Conservation (phyloP, 2,113 vertebrate genomes). For the Orthonyx spaldingii region DNA sequence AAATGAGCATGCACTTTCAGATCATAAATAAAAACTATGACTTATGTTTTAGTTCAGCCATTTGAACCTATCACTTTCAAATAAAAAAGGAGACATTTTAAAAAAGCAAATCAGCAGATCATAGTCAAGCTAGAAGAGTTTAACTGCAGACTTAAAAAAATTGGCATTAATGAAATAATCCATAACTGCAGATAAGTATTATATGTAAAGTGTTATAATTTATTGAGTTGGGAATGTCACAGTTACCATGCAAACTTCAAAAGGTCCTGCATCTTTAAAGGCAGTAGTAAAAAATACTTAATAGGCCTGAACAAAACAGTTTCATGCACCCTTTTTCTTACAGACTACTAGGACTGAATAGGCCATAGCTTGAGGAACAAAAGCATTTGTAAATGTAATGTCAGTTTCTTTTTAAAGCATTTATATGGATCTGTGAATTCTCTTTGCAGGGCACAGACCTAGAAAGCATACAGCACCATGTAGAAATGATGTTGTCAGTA, state of each 20-base stretch:
- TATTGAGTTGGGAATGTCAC: neutral
- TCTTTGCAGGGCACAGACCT: neutral
- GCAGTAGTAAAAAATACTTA: neutral
- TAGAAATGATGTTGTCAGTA: neutral
- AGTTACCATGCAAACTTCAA: neutral
- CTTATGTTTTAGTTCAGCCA: neutral
- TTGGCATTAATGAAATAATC: neutral
- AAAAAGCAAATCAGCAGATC: neutral
- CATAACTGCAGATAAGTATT: neutral
- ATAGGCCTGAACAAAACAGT: neutral
- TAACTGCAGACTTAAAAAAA: neutral
- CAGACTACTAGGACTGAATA: neutral
- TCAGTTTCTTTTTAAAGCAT: neutral
- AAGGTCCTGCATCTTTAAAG: neutral
- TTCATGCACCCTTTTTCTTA: neutral
- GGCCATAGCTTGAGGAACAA: neutral
- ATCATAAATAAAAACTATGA: neutral
- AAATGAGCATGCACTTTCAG: neutral
- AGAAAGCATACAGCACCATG: neutral
- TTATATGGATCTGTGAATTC: neutral
- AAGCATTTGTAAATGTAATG: neutral
- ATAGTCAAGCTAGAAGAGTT: neutral
- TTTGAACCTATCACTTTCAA: neutral
- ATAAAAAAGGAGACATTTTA: neutral
- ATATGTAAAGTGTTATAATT: neutral